phyloP scores from a whole-genome alignment of 2,888 invertebrate species.

The Chymomyza caudatula region DNA sequence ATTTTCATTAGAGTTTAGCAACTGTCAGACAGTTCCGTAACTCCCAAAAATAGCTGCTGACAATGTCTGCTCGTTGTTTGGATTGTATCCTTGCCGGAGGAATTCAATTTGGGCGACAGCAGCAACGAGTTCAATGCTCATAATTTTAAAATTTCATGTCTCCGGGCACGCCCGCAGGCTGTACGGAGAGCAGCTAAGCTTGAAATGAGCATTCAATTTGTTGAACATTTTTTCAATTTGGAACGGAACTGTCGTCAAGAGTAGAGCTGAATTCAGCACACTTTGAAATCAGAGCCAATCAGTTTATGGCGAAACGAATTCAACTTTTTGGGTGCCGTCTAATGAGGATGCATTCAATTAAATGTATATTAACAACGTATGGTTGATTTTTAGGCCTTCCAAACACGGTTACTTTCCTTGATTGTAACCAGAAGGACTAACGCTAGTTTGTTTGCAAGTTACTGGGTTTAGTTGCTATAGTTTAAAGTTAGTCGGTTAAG shows the following conservation, averaged over 20 bases:
- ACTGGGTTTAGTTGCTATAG: not conserved
- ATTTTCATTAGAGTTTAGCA: not conserved
- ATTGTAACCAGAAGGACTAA: not conserved
- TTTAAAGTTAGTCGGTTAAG: not conserved
- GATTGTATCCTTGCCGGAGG: not conserved
- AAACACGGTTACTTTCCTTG: not conserved
- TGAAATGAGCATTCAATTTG: conserved; percentile 30
- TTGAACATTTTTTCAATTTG: conserved; percentile 26
- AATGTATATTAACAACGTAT: conserved; percentile 16
- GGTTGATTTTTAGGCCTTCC: not conserved
- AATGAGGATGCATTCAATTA: conserved; percentile 45
- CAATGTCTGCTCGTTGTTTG: not conserved
- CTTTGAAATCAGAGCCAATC: conserved; percentile 41
- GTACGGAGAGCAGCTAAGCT: conserved; percentile 27
- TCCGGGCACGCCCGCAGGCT: not conserved
- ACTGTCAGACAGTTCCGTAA: not conserved
- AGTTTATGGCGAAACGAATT: conserved; percentile 27
- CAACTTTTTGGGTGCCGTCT: conserved; percentile 9
- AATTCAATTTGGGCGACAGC: not conserved
- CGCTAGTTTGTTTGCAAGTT: not conserved
- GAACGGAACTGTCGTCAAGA: conserved; percentile 27
- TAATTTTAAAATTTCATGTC: not conserved
- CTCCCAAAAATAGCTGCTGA: not conserved
- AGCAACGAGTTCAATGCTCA: not conserved
- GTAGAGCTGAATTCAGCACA: conserved; percentile 31